phyloP scores from a whole-genome alignment of 2,797 vertebrate genomes.

The Alfaro cultratus region DNA sequence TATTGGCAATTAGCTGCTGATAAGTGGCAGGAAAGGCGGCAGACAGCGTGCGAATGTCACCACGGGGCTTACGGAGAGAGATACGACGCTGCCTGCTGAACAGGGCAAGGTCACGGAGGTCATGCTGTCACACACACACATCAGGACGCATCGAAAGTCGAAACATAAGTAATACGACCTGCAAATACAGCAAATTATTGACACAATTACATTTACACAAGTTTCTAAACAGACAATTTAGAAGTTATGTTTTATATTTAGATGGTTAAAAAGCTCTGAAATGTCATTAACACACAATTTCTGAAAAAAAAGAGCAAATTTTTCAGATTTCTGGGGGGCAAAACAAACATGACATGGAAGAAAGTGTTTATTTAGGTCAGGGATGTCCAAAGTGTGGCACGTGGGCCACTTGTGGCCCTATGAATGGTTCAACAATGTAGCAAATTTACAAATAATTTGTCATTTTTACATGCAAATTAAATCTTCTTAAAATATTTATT shows the following conservation, averaged over 20 bases:
- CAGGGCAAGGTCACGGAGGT: background rate
- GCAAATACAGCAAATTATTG: background rate
- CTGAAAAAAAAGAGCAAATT: background rate
- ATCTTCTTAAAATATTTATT: no score
- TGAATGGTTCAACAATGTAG: no score
- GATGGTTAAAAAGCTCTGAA: background rate
- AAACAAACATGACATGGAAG: background rate
- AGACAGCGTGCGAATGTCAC: conserved; percentile 64
- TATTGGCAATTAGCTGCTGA: conserved; percentile 77
- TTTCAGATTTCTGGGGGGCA: background rate
- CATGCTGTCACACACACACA: conserved; percentile 2
- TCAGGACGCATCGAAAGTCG: background rate
- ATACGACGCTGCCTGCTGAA: conserved; percentile 10
- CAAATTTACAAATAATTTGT: no score
- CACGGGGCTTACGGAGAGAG: conserved; percentile 11
- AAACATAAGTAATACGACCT: background rate
- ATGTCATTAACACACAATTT: background rate
- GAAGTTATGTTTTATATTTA: background rate
- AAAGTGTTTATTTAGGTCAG: background rate
- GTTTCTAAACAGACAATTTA: background rate
- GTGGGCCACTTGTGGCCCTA: no score
- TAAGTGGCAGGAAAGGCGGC: conserved; percentile 72
- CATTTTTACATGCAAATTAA: no score
- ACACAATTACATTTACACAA: background rate
- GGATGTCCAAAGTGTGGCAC: no score